Base-by-base conservation (phyloP, 1,140 invertebrate species). In the Ceratitis capitata region DNA sequence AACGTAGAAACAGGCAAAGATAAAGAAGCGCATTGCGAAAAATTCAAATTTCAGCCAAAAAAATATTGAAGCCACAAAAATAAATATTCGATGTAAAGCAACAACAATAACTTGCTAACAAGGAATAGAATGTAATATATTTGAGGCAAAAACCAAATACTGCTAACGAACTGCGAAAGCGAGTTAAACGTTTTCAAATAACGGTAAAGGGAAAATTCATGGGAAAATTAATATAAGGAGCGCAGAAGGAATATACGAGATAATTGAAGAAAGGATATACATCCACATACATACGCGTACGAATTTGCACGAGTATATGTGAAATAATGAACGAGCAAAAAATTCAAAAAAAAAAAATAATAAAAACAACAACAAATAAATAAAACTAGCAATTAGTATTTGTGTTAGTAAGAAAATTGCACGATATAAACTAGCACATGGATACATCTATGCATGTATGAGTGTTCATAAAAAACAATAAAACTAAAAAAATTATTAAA, bases 391-490 rank as follows among this genome's bases (percentile, higher is more conserved):
- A 78, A 78, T 78, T 78, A 45, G 69, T 78, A 47, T 78, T 78
- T 45, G 69, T 78, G 69, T 78, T 78, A 78, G 69, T 78, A 78
- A 39, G 64, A n/a, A 74, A 74, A 74, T 74, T 14, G 35, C 35
- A 42, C 35, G 4, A n/a, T 3, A 39, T n/a, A n/a, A 19, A 39
- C n/a, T n/a, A 10, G 32, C 29, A 64, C 9, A 64, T 23, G 32
- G 1, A 16, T 42, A 14, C 6, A 26, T 45, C 0, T 0, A 47
- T 26, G 69, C 16, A 78, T 45, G 39, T 78, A 23, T 12, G 39
- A 10, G 12, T 78, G 9, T 78, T 10, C 14, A 14, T 23, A 23
- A 19, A 6, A 19, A 32, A 14, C 42, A 23, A 78, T 19, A n/a
- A 78, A 78, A 32, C 69, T 26, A n/a, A 78, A 78, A 78, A 78